Evolutionary conservation across 92 coral and sea anemone species (phyloP).

Genomic region (Isaurus tuberculatus): DNA sequence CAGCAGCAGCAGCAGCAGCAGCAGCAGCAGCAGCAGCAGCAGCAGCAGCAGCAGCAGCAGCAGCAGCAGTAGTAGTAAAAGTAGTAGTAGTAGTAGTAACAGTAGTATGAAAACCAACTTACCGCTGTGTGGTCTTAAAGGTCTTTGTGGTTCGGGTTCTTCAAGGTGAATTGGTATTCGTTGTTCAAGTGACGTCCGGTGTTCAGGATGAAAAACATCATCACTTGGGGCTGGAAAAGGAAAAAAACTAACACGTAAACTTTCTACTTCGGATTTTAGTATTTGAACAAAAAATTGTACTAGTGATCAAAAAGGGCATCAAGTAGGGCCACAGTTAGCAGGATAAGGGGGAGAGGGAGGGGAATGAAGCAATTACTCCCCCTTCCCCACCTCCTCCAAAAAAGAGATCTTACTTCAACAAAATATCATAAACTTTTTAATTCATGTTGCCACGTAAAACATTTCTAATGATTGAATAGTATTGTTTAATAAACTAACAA

Average conservation of each 20-base stretch:
- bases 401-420: too few species aligned
- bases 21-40: too few species aligned
- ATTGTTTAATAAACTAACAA: too few species aligned
- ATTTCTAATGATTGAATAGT: too few species aligned
- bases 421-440: too few species aligned
- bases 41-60: too few species aligned
- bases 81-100: not conserved
- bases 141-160: slow-evolving; percentile 13
- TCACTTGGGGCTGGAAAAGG: slow-evolving; percentile 24
- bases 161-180: slow-evolving; percentile 24
- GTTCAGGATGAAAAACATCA: slow-evolving; percentile 32
- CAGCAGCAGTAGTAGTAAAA: not conserved
- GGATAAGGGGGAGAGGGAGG: too few species aligned
- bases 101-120: not conserved
- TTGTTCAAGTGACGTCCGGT: slow-evolving; percentile 22
- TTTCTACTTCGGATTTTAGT: not conserved
- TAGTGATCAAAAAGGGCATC: not conserved
- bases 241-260: not conserved
- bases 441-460: too few species aligned
- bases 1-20: too few species aligned
- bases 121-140: slow-evolving; percentile 43
- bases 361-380: too few species aligned
- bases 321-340: not conserved
- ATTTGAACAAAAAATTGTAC: not conserved
- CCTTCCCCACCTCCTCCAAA: too few species aligned